Evolutionary conservation across 2,113 vertebrate genomes (phyloP).

Genomic region (Myiozetetes cayanensis): DNA sequence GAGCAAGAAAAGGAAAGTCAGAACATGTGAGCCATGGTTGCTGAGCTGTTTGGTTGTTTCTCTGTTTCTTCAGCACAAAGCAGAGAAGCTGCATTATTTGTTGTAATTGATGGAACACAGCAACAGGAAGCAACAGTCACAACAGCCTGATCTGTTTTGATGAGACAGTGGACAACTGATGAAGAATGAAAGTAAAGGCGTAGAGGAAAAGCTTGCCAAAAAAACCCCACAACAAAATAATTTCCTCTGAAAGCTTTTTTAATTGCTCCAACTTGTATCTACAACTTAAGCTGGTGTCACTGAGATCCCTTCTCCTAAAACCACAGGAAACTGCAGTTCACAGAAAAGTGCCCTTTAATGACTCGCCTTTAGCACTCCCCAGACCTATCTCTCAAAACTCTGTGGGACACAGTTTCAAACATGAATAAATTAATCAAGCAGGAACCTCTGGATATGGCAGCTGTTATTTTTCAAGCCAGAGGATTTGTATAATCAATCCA

Average conservation of each 20-base stretch:
- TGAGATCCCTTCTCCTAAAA: background rate
- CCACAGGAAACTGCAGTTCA: background rate
- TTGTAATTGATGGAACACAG: background rate
- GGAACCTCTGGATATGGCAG: background rate
- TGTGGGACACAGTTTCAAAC: background rate
- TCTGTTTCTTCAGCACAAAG: background rate
- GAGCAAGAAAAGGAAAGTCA: background rate
- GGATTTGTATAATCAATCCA: background rate
- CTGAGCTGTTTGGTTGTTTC: background rate
- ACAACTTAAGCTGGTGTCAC: background rate
- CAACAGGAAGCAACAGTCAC: background rate
- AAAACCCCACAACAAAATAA: background rate
- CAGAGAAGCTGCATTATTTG: background rate
- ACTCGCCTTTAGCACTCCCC: background rate
- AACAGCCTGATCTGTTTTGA: background rate
- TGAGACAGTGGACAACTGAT: background rate
- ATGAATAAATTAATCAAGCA: background rate
- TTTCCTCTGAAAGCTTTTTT: background rate
- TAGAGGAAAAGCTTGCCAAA: background rate
- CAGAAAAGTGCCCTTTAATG: background rate
- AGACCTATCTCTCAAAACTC: background rate
- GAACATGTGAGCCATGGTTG: background rate
- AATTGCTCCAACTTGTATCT: background rate
- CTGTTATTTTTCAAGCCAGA: background rate
- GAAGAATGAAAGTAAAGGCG: background rate